Conservation (phyloP, 2,113 vertebrate genomes). For the Phrynocephalus versicolor region DNA sequence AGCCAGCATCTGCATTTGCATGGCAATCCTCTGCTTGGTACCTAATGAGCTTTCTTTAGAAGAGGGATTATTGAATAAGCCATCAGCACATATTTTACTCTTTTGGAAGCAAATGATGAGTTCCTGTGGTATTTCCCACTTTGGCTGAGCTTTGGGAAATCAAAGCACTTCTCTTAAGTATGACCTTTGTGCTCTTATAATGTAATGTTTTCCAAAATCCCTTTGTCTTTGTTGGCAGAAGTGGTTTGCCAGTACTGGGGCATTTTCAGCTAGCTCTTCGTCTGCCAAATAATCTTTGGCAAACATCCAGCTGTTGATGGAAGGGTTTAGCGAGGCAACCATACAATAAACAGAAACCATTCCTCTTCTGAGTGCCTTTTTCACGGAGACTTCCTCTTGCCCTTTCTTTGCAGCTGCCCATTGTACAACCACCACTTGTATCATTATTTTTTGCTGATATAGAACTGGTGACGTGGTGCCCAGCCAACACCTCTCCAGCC, state of each 20-base stretch:
- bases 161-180: background rate
- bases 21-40: background rate
- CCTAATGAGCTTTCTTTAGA: background rate
- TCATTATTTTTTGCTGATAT: no score
- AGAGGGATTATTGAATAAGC: background rate
- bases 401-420: no score
- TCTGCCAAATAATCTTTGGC: background rate
- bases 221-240: conserved; percentile 1
- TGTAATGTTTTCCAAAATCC: background rate
- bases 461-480: no score
- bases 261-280: background rate
- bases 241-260: background rate
- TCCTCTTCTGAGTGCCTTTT: background rate
- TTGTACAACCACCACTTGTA: no score
- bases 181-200: background rate
- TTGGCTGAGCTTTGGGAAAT: background rate
- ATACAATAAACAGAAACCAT: background rate
- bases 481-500: no score
- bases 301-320: background rate
- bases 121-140: background rate
- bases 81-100: background rate
- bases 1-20: background rate
- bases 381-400: no score
- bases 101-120: background rate
- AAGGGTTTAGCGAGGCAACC: background rate